Evolutionary conservation across 2,888 invertebrate genomes (phyloP), one percentile per base, ranked within the genome.

Genomic region (Philonicus albiceps): DNA sequence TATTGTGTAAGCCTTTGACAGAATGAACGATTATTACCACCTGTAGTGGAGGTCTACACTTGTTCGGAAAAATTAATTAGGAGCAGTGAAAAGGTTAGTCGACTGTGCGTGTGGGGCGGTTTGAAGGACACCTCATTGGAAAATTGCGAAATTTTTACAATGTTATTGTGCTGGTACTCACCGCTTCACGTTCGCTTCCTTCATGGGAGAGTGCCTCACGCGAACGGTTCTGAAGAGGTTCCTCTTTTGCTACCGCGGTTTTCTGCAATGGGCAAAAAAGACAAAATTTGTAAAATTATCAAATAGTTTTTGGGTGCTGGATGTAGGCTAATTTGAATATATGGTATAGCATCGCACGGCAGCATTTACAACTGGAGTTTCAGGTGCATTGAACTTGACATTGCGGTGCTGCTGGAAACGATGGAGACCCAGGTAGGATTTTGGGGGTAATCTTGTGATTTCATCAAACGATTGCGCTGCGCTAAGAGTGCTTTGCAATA

Each of bases 141-240:
- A 74, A 64, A 19, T 75, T 78, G 74, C 80, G 27, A 40, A 76
- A 81, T 13, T 27, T 7, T 64, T 64, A 64, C 64, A 27, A 64
- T 64, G 2, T 19, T 11, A 37, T 8, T 8, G 8, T 64, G n/a
- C 5, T 49, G 6, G 78, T 73, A 93, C 95, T 95, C 92, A 96
- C 96, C 89, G 96, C 95, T 90, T 96, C 96, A 90, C 95, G 95
- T 91, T 96, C 95, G 90, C 95, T 96, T 89, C 96, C 95, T 90
- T 96, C 96, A 87, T 95, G 94, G 88, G 95, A 94, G 43, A 96
- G 93, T 0, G 95, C 95, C 91, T 96, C 96, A 91, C 95, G 94
- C 3, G 95, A 95, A 90, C 95, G 94, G 91, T 95, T 95, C 91
- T 93, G 93, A 80, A 40, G 85, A 85, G 74, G 80, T 30, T 81